Evolutionary conservation across 2,113 vertebrate genomes (phyloP), one percentile per base, ranked within the genome.

Genomic region (Fregata magnificens): DNA sequence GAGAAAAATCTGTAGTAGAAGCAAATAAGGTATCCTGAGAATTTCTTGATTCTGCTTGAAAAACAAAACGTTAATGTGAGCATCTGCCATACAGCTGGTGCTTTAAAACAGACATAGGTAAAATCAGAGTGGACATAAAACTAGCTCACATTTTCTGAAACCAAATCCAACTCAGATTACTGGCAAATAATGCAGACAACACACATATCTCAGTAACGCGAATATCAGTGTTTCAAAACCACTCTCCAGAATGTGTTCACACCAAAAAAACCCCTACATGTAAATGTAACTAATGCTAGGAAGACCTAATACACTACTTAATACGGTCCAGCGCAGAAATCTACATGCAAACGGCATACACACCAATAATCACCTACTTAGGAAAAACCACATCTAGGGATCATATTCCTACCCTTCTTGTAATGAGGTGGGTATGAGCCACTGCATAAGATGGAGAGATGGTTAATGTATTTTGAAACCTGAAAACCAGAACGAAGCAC

Each of bases 281-380:
- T 53, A 66, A 82, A 86, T 15, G 55, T 76, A 89, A 71, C 9
- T 16, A 36, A 88, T 32, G 77, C 47, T 74, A 96, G 88, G 90
- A 94, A 96, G 88, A 38, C 14, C 38, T 49, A 84, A 86, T 58
- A 87, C 50, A 55, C 67, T 38, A 36, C 7, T 49, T 34, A 71
- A 61, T 5, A 20, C 31, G 67, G 80, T 76, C 79, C 58, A 50
- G 52, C 28, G 77, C 72, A 76, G 77, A 88, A 89, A 62, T 22
- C 47, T 90, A 82, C 5, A 42, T 85, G 93, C 72, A 76, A 80
- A 91, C 13, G 74, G 82, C 93, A 83, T 81, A 87, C 95, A 88
- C 56, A 81, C 95, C 97, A 98, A 82, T 94, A 98, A 98, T 97
- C 97, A 96, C 96, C 97, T 88, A 56, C 90, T 96, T 90, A 97